Evolutionary conservation across 2,797 vertebrate genomes (phyloP), one percentile per base, ranked within the genome.

Genomic region (Onychomys torridus): DNA sequence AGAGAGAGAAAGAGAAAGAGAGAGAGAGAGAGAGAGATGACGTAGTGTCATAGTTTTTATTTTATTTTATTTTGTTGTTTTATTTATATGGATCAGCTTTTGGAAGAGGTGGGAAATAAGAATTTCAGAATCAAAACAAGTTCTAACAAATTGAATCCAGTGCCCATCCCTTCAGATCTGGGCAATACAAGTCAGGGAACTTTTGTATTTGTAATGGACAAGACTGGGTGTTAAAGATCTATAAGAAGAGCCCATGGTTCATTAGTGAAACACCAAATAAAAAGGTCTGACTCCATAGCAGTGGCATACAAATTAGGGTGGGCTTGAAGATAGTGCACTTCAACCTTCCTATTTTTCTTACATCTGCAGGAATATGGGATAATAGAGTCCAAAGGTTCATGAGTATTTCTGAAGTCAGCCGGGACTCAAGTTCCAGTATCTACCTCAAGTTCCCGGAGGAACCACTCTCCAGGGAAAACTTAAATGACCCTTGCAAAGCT

Each of bases 41-140:
- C 27, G 75, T 23, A 52, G 16, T 17, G 6, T 2, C 49, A 49
- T 71, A 49, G 75, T 91, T 90, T 95, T 81, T 88, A 61, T 67
- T 71, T 19, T 43, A 81, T 55, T 83, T 84, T 88, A 82, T 75
- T 73, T 14, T 49, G 34, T 91, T 94, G 34, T 91, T 94, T 93
- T 95, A 73, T 86, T 81, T 57, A 78, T 92, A 94, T 89, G 12
- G 89, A 83, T 90, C 93, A 43, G 32, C 12, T 90, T 91, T 32
- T n/a, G 9, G 11, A 43, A 32, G 34, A 34, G 21, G 52, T 13
- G 6, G 49, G 75, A 55, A 49, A 14, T 75, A 78, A 92, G 9
- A 67, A 34, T 57, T 69, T 76, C 29, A 5, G 49, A 96, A 52
- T 82, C 73, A 82, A 94, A 71, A 17, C 5, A 19, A 76, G 2